Evolutionary conservation across 1,140 invertebrate genomes (phyloP).

Genomic region (Teleogryllus occipitalis): DNA sequence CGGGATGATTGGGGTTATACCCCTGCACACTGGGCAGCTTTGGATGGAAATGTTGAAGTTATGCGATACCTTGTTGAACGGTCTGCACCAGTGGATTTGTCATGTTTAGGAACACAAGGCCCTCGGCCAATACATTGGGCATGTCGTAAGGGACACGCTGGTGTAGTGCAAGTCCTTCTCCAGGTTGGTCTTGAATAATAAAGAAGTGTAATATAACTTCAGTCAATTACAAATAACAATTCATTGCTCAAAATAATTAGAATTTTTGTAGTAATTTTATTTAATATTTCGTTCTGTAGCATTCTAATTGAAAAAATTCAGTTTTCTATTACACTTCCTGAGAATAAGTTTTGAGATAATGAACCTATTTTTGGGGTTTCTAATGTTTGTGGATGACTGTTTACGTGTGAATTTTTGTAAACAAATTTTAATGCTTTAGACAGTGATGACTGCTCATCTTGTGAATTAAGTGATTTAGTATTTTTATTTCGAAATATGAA

Average conservation of each 20-base stretch:
- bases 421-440: too few relatives aligned
- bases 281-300: too few relatives aligned
- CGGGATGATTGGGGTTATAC: slow-evolving; percentile 87
- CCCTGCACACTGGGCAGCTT: slow-evolving; percentile 82
- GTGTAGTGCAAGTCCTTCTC: slow-evolving; percentile 71
- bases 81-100: slow-evolving; percentile 71
- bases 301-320: too few relatives aligned
- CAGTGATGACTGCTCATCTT: too few relatives aligned
- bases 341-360: too few relatives aligned
- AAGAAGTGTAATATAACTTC: background rate
- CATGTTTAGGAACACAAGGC: slow-evolving; percentile 78
- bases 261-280: background rate
- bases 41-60: slow-evolving; percentile 76
- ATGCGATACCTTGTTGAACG: slow-evolving; percentile 77
- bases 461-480: too few relatives aligned
- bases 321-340: too few relatives aligned
- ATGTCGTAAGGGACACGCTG: slow-evolving; percentile 75
- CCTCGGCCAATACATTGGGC: slow-evolving; percentile 89
- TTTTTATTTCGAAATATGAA: too few relatives aligned
- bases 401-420: too few relatives aligned
- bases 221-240: background rate
- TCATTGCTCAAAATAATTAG: background rate
- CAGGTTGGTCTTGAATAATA: slow-evolving; percentile 42
- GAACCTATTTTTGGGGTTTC: too few relatives aligned
- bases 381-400: too few relatives aligned